Evolutionary conservation across 2,888 invertebrate genomes (phyloP).

Genomic region (Cryptus armator): DNA sequence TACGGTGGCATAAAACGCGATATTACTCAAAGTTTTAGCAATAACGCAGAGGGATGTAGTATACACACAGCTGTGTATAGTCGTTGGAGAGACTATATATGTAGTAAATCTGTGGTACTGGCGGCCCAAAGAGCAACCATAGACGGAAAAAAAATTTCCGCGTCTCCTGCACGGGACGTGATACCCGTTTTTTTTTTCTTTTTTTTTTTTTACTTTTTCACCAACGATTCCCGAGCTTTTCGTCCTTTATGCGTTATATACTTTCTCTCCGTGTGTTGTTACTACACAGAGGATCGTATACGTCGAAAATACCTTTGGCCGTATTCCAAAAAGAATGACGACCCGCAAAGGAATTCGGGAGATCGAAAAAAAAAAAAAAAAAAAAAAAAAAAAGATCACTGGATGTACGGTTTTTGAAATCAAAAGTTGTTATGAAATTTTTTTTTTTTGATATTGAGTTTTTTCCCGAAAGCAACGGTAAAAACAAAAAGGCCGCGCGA

Average conservation of each 20-base stretch:
- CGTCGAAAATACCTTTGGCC: conserved; percentile 1
- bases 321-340: conserved; percentile 5
- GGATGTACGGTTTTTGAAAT: not conserved
- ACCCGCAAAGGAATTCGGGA: not conserved
- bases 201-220: conserved; percentile 4
- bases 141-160: conserved; percentile 14
- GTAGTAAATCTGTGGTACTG: not conserved
- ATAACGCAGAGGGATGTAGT: not conserved
- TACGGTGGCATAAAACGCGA: conserved; percentile 12
- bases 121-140: not conserved
- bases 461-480: not conserved
- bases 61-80: not conserved
- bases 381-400: not conserved
- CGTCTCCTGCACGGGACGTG: not conserved
- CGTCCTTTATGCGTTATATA: conserved; percentile 9
- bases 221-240: conserved; percentile 9
- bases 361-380: not conserved
- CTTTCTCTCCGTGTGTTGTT: not conserved
- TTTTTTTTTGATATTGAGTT: not conserved
- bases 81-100: not conserved
- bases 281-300: not conserved
- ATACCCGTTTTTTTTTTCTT: not conserved
- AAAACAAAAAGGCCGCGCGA: not conserved
- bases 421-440: not conserved
- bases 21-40: not conserved